Evolutionary conservation across 2,888 invertebrate species (phyloP).

Genomic region (Drosophila formosana): DNA sequence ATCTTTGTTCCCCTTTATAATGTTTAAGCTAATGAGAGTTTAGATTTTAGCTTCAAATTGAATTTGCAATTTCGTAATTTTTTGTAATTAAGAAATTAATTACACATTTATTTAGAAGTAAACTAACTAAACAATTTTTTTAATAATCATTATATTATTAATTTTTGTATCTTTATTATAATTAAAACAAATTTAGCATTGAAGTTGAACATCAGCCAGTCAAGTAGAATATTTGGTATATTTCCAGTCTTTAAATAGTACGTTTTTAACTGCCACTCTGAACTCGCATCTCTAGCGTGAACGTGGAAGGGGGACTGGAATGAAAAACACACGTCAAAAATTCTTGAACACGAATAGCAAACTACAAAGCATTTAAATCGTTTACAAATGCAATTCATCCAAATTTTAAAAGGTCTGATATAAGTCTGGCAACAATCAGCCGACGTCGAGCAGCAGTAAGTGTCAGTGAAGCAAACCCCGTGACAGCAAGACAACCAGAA

Average conservation of each 20-base stretch:
- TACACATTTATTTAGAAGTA: too few relatives aligned
- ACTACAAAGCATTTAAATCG: slow-evolving; percentile 36
- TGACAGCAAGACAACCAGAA: slow-evolving; percentile 5
- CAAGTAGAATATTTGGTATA: neutral
- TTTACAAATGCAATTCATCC: slow-evolving; percentile 37
- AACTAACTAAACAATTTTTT: too few relatives aligned
- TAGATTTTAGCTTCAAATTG: too few relatives aligned
- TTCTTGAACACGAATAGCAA: slow-evolving; percentile 35
- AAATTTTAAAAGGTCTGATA: slow-evolving; percentile 32
- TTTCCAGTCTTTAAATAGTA: neutral
- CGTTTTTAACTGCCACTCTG: neutral
- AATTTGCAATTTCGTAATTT: too few relatives aligned
- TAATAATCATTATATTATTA: too few relatives aligned
- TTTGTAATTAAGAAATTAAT: too few relatives aligned
- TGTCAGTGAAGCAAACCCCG: slow-evolving; percentile 29
- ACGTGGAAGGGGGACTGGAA: slow-evolving; percentile 61
- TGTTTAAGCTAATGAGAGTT: too few relatives aligned
- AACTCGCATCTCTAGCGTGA: slow-evolving; percentile 50
- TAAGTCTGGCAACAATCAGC: slow-evolving; percentile 15
- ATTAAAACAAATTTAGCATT: too few relatives aligned
- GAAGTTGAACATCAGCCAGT: too few relatives aligned
- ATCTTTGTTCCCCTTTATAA: too few relatives aligned
- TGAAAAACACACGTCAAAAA: slow-evolving; percentile 64
- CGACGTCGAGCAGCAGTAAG: slow-evolving; percentile 23
- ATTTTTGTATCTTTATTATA: too few relatives aligned